Evolutionary conservation across 2,888 invertebrate genomes (phyloP).

Genomic region (Erynnis tages): DNA sequence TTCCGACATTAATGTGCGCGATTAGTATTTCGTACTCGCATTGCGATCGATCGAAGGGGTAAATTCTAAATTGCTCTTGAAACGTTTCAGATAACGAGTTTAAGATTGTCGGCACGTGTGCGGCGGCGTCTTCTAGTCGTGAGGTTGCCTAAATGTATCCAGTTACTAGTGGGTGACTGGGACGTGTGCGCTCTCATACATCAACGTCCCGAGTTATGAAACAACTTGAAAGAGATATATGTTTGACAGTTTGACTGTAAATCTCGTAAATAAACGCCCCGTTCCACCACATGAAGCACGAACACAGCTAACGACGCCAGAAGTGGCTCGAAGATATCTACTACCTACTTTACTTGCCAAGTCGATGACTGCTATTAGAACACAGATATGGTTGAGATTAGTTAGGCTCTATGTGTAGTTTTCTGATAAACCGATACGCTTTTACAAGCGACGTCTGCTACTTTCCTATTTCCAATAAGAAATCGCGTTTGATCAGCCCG

Average conservation of each 20-base stretch:
- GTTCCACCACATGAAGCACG: conserved; percentile 23
- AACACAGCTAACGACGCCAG: conserved; percentile 24
- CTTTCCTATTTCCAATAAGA: conserved; percentile 65
- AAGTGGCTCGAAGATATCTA: background rate
- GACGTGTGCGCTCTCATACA: conserved; percentile 50
- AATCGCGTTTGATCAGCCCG: conserved; percentile 68
- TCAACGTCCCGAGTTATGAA: conserved; percentile 69
- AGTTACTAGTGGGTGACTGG: conserved; percentile 43
- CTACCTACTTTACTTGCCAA: too few relatives aligned
- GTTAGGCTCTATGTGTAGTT: conserved; percentile 29
- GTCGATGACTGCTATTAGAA: too few relatives aligned
- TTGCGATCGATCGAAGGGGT: conserved; percentile 51
- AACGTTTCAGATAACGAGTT: conserved; percentile 65
- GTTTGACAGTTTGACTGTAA: conserved; percentile 53
- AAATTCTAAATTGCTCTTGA: conserved; percentile 62
- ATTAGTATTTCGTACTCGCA: conserved; percentile 11
- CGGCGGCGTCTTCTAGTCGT: conserved; percentile 47
- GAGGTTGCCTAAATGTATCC: conserved; percentile 63
- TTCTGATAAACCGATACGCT: conserved; percentile 38
- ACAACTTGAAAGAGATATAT: conserved; percentile 60
- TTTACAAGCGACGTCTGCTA: conserved; percentile 51
- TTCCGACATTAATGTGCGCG: conserved; percentile 2
- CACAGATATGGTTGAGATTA: conserved; percentile 42
- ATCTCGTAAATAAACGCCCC: conserved; percentile 35
- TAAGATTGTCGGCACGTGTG: conserved; percentile 72